A percentile compares a stretch with the other conserved stretches of the same genome.
Conservation (phyloP, 2,113 vertebrate species). For the Bambusicola thoracicus region DNA sequence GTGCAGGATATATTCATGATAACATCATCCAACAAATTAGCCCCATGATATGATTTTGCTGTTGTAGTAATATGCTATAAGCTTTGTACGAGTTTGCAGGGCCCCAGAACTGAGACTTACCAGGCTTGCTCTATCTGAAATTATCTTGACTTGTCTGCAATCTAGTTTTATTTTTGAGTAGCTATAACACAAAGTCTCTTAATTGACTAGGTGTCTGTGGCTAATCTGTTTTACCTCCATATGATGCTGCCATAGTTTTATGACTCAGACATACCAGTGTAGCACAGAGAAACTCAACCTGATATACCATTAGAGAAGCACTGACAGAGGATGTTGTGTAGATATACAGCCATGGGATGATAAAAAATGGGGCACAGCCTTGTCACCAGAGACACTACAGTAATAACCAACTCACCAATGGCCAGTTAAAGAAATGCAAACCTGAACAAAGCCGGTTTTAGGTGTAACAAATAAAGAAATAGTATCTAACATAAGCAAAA, state of each 20-base stretch:
- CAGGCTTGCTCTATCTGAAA: neutral
- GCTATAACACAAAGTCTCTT: neutral
- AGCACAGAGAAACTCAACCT: neutral
- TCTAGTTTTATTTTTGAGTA: neutral
- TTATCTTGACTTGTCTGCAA: neutral
- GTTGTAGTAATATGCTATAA: neutral
- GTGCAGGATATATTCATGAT: neutral
- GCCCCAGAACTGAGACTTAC: neutral
- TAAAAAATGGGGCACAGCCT: neutral
- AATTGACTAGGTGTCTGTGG: neutral
- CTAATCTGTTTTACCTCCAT: neutral
- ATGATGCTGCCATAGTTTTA: neutral
- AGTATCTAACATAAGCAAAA: neutral
- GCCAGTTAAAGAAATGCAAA: neutral
- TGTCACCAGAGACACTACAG: neutral
- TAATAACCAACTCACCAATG: neutral
- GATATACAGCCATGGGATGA: neutral
- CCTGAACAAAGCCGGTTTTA: neutral
- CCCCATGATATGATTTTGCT: neutral
- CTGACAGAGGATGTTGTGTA: accelerated
- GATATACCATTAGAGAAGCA: neutral
- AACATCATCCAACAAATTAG: neutral
- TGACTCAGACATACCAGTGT: neutral
- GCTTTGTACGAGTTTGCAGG: neutral
- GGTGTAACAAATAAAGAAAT: neutral